These are phyloP conservation scores for Suricata suricatta DNA, from an alignment of 2,113 vertebrate genomes.

Conservation along the genomic window DNA sequence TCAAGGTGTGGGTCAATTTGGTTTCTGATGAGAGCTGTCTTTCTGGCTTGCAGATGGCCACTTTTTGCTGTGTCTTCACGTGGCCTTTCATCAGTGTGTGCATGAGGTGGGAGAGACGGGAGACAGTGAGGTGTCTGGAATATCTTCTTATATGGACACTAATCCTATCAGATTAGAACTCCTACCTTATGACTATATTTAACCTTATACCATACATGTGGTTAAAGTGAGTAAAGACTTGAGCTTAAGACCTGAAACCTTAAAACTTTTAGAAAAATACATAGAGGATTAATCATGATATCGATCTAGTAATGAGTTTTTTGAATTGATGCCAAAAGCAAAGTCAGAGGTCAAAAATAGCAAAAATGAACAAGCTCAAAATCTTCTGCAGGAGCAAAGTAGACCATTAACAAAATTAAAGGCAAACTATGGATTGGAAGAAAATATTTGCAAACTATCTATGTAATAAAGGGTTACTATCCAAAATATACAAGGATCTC, in stretches of 20 bases:
- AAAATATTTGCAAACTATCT: background rate
- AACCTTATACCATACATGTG: background rate
- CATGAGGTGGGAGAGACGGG: background rate
- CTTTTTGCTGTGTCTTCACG: rapidly evolving
- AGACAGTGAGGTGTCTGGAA: background rate
- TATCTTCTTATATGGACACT: background rate
- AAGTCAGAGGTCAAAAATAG: background rate
- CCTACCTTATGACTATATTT: background rate
- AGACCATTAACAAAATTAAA: background rate
- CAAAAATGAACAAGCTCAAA: background rate
- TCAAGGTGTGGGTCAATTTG: no score
- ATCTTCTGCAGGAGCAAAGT: background rate
- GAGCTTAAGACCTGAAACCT: background rate
- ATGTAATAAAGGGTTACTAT: background rate
- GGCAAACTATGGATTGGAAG: background rate
- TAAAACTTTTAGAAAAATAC: background rate
- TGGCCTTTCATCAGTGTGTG: background rate
- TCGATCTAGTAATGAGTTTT: background rate
- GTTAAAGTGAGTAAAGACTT: background rate
- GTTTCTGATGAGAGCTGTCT: background rate
- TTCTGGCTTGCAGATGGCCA: background rate
- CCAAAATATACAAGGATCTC: background rate
- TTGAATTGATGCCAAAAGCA: background rate
- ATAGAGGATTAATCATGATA: background rate
- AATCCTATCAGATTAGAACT: background rate